A percentile compares a stretch with the other conserved stretches of the same genome.
phyloP scores from a whole-genome alignment of 2,888 invertebrate genomes.

The Nemotelus nigrinus region DNA sequence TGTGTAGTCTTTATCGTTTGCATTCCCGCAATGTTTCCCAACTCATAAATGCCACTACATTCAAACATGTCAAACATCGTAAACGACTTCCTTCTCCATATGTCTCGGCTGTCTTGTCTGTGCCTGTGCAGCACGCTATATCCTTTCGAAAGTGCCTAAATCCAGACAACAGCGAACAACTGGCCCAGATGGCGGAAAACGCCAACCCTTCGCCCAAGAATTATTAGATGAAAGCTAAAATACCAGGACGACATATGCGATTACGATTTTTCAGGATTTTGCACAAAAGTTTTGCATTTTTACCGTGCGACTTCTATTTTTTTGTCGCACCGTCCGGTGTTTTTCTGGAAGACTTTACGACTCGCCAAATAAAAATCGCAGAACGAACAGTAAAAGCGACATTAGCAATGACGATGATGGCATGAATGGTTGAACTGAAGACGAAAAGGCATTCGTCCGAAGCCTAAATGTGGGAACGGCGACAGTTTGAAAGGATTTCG shows the following conservation, averaged over 20 bases:
- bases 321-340: slow-evolving; percentile 19
- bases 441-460: background rate
- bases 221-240: slow-evolving; percentile 42
- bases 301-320: slow-evolving; percentile 4
- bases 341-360: slow-evolving; percentile 22
- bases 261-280: slow-evolving; percentile 45
- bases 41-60: slow-evolving; percentile 44
- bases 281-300: slow-evolving; percentile 37
- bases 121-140: slow-evolving; percentile 42
- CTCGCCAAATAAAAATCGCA: slow-evolving; percentile 44
- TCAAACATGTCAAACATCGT: slow-evolving; percentile 45
- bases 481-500: slow-evolving; percentile 35
- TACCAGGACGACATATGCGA: slow-evolving; percentile 43
- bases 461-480: slow-evolving; percentile 33
- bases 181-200: slow-evolving; percentile 16
- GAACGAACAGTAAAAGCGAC: slow-evolving; percentile 26
- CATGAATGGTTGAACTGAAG: slow-evolving; percentile 3
- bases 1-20: slow-evolving; percentile 9
- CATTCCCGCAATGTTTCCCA: background rate
- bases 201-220: slow-evolving; percentile 11
- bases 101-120: slow-evolving; percentile 39
- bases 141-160: slow-evolving; percentile 44
- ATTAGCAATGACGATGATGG: slow-evolving; percentile 28
- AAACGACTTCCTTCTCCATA: slow-evolving; percentile 45
- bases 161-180: slow-evolving; percentile 19